These are phyloP conservation scores for Nerophis lumbriciformis DNA, from an alignment of 2,113 vertebrate genomes.

Conservation along the genomic window DNA sequence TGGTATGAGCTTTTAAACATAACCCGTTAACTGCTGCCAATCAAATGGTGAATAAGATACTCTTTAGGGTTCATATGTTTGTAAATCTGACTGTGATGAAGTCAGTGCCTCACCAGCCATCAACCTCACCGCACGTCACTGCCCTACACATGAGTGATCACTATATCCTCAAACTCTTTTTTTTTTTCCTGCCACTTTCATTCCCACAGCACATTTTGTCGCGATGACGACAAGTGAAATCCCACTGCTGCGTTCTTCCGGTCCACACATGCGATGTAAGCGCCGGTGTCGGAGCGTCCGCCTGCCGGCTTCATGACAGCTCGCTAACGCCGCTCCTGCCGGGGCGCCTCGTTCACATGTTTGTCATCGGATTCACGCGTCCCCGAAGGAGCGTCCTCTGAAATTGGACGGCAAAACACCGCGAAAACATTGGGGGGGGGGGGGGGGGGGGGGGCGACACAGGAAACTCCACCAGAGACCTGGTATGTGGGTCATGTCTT, in stretches of 20 bases:
- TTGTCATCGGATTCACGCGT: constrained; percentile 75
- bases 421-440: constrained; percentile 66
- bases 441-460: constrained; percentile 50
- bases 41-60: too few relatives aligned
- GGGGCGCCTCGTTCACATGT: constrained; percentile 67
- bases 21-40: too few relatives aligned
- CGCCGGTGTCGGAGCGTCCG: constrained; percentile 9
- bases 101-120: too few relatives aligned
- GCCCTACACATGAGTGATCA: too few relatives aligned
- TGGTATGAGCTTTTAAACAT: too few relatives aligned
- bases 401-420: constrained; percentile 66
- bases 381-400: constrained; percentile 50
- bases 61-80: too few relatives aligned
- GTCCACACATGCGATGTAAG: not conserved
- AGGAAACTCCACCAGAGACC: constrained; percentile 23
- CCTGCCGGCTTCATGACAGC: constrained; percentile 64
- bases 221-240: too few relatives aligned
- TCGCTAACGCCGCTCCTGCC: constrained; percentile 61
- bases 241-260: too few relatives aligned
- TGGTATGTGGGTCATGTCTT: constrained; percentile 48
- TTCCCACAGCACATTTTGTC: too few relatives aligned
- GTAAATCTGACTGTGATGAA: too few relatives aligned
- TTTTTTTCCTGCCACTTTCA: not conserved
- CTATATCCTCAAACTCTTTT: not conserved
- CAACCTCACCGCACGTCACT: too few relatives aligned